Percentiles rank a stretch among this genome's conserved stretches.
phyloP scores from a whole-genome alignment of 1,140 invertebrate species.

The Gryon sp. region DNA sequence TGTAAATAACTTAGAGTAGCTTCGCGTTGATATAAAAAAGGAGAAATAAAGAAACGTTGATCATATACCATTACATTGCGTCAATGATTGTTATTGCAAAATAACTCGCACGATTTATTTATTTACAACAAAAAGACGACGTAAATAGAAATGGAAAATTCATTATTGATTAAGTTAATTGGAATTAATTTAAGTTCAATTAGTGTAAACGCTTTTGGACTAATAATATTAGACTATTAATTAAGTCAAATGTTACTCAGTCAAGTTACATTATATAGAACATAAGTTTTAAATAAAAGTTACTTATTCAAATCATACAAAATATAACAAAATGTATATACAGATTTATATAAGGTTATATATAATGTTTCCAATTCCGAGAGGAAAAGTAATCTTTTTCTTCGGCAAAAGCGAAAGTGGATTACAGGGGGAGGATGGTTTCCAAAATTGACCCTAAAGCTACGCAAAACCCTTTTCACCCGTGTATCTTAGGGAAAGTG shows the following conservation, averaged over 20 bases:
- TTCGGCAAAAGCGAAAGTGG: constrained; percentile 5
- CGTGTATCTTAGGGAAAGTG: constrained; percentile 22
- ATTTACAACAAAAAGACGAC: no score
- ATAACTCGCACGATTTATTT: no score
- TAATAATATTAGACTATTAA: no score
- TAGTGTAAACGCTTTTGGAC: no score
- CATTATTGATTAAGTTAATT: not conserved
- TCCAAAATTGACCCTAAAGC: constrained; percentile 32
- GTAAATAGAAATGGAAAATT: not conserved
- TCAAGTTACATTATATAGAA: no score
- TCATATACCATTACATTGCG: no score
- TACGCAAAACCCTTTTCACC: constrained; percentile 37
- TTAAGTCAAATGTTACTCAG: no score
- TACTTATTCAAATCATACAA: no score
- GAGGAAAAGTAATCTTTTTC: constrained; percentile 16
- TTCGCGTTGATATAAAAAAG: not conserved
- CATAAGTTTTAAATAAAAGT: no score
- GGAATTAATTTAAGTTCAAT: no score
- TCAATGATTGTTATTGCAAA: no score
- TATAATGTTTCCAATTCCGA: not conserved
- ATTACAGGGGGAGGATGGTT: constrained; percentile 15
- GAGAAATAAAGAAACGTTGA: not conserved
- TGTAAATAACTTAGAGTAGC: constrained; percentile 22
- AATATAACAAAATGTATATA: no score
- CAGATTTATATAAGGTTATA: not conserved